Percentiles rank a stretch among this genome's conserved stretches.
Conservation (phyloP, 2,113 vertebrate species). For the Xenus cinereus region DNA sequence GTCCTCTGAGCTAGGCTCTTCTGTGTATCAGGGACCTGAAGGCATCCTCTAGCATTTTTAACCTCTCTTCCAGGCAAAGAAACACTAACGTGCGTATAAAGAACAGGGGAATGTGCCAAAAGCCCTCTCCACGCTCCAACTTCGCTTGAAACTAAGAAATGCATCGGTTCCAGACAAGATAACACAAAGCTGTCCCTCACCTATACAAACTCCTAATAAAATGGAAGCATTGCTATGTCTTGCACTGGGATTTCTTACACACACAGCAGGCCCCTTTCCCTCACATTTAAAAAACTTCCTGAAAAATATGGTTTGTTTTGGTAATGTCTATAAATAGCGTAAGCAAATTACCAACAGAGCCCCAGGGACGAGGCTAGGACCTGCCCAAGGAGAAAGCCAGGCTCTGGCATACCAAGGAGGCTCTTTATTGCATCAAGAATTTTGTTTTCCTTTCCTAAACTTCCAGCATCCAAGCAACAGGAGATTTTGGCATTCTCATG, state of each 20-base stretch:
- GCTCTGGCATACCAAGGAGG: neutral
- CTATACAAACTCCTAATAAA: conserved; percentile 26
- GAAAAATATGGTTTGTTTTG: neutral
- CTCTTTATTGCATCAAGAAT: neutral
- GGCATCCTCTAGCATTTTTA: neutral
- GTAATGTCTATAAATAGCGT: neutral
- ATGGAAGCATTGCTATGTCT: neutral
- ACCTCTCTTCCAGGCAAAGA: conserved; percentile 32
- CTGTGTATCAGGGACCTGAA: neutral
- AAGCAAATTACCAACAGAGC: neutral
- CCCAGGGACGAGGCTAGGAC: neutral
- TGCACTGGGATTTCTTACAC: neutral
- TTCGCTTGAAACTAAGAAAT: neutral
- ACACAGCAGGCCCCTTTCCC: neutral
- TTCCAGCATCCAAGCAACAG: neutral
- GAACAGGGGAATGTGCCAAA: conserved; percentile 31
- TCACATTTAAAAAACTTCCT: neutral
- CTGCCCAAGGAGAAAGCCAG: neutral
- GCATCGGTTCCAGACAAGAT: accelerated
- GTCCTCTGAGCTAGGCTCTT: neutral
- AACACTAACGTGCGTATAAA: neutral
- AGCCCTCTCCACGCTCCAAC: accelerated
- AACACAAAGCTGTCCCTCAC: neutral
- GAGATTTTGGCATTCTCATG: neutral
- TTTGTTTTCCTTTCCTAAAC: neutral